Conservation (phyloP, 1,140 invertebrate genomes). For the Bombus picipes region DNA sequence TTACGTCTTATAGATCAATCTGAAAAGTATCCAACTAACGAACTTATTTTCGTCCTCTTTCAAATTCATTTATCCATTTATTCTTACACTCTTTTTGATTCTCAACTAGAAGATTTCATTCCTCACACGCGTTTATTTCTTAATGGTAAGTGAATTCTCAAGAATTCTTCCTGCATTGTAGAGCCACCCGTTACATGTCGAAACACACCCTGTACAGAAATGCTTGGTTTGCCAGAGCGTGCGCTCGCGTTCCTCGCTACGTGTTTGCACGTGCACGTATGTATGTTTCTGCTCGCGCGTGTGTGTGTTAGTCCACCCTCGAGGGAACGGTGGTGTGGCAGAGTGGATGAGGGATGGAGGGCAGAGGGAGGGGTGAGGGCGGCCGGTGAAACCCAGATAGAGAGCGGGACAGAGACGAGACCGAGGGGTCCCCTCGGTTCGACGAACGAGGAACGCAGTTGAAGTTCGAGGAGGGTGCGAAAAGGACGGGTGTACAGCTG, state of each 20-base stretch:
- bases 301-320: constrained; percentile 80
- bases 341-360: constrained; percentile 60
- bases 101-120: not conserved
- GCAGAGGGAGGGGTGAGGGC: constrained; percentile 9
- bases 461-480: constrained; percentile 32
- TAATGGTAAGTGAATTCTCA: too few relatives aligned
- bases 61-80: not conserved
- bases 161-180: not conserved
- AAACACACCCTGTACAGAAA: constrained; percentile 80
- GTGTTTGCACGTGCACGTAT: constrained; percentile 68
- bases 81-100: not conserved
- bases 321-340: constrained; percentile 68
- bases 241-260: constrained; percentile 36
- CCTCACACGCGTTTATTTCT: too few relatives aligned
- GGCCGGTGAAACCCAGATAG: constrained; percentile 36
- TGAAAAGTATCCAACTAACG: not conserved
- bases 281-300: constrained; percentile 65
- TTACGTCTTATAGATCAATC: not conserved
- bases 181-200: constrained; percentile 78
- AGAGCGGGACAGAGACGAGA: constrained; percentile 8
- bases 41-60: not conserved
- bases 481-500: constrained; percentile 37
- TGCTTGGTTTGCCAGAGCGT: constrained; percentile 77
- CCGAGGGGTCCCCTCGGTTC: constrained; percentile 54
- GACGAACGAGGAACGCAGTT: constrained; percentile 25